Evolutionary conservation across 2,797 vertebrate species (phyloP).

Genomic region (Pogoniulus pusillus): DNA sequence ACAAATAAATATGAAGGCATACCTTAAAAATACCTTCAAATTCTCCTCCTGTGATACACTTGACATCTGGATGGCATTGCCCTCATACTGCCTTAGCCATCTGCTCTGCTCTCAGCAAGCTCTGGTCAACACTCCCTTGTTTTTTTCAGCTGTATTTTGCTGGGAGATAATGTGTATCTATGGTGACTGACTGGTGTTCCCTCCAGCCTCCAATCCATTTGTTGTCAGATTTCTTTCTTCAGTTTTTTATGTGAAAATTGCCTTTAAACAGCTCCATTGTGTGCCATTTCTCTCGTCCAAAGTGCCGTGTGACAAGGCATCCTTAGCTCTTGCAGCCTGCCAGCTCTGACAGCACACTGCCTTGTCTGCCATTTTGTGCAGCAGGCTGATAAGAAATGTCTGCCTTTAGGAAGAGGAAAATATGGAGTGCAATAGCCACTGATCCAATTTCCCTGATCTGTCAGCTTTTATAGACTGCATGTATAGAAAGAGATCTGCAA

Average conservation of each 20-base stretch:
- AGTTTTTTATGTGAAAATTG: slow-evolving; percentile 10
- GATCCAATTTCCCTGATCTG: neutral
- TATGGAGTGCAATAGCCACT: neutral
- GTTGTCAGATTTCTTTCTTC: neutral
- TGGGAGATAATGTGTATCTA: neutral
- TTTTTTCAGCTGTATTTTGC: neutral
- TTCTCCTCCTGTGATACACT: neutral
- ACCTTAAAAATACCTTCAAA: neutral
- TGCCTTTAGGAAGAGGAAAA: neutral
- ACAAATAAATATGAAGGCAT: neutral
- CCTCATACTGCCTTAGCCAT: neutral
- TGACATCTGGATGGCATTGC: neutral
- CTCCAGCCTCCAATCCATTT: neutral
- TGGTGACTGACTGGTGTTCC: neutral
- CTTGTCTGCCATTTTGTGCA: neutral
- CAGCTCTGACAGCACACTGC: neutral
- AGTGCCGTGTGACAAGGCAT: neutral
- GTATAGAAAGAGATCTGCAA: neutral
- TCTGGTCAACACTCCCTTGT: neutral
- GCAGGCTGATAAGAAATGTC: slow-evolving; percentile 1
- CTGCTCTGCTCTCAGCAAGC: neutral
- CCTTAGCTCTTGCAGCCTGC: neutral
- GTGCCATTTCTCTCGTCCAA: neutral
- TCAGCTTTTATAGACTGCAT: fast-evolving
- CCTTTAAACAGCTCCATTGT: neutral